Conservation (phyloP, 2,888 invertebrate species). For the Siphlonurus alternatus region DNA sequence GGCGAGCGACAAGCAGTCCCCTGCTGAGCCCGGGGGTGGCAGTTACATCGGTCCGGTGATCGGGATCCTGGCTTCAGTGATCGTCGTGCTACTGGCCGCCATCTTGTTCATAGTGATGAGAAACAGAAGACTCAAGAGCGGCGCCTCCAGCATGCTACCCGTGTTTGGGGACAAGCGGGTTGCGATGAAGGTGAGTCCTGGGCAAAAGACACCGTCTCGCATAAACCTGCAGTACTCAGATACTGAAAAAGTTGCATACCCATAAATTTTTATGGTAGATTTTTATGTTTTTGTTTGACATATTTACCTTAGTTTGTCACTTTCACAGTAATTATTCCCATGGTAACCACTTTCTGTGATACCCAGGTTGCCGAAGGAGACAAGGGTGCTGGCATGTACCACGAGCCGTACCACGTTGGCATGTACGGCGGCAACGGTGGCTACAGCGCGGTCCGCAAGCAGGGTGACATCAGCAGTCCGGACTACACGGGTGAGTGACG, state of each 20-base stretch:
- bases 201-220: too few relatives aligned
- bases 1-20: not conserved
- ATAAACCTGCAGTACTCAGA: too few relatives aligned
- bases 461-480: constrained; percentile 31
- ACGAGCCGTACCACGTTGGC: constrained; percentile 7
- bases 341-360: not conserved
- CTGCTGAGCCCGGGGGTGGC: not conserved
- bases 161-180: constrained; percentile 19
- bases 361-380: not conserved
- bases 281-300: constrained; percentile 1
- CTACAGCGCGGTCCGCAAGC: constrained; percentile 14
- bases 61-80: constrained; percentile 52
- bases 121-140: constrained; percentile 35
- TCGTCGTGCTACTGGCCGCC: constrained; percentile 48
- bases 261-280: not conserved
- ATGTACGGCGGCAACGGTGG: constrained; percentile 4
- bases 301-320: not conserved
- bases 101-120: constrained; percentile 52
- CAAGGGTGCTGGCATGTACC: constrained; percentile 8
- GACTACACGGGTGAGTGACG: constrained; percentile 38
- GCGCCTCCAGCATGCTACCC: constrained; percentile 10
- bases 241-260: not conserved
- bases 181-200: constrained; percentile 19
- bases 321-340: not conserved
- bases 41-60: constrained; percentile 48